Conservation (phyloP, 2,113 vertebrate species). For the Leptobrachium ailaonicum region DNA sequence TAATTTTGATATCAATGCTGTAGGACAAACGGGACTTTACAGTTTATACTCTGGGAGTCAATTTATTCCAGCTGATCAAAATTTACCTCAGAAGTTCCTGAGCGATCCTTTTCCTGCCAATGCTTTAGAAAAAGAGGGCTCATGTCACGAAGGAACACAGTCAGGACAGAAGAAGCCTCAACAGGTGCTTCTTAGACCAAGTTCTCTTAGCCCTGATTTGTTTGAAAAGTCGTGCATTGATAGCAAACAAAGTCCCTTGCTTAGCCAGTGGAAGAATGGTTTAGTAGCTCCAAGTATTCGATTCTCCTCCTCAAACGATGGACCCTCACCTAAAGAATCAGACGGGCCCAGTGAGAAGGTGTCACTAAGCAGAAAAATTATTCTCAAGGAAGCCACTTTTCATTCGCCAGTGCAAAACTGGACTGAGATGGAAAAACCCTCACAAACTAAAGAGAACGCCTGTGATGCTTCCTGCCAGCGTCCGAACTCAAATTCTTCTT, state of each 20-base stretch:
- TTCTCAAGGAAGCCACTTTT: conserved; percentile 70
- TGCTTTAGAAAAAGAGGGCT: conserved; percentile 65
- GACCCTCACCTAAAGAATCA: conserved; percentile 66
- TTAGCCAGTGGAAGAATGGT: conserved; percentile 67
- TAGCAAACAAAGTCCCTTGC: conserved; percentile 64
- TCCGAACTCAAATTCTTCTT: conserved; percentile 78
- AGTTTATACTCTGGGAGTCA: conserved; percentile 90
- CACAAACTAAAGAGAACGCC: conserved; percentile 70
- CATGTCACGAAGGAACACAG: conserved; percentile 67
- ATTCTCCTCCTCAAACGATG: conserved; percentile 66
- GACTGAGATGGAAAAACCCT: conserved; percentile 74
- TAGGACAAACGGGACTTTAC: conserved; percentile 89
- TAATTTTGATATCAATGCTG: conserved; percentile 92
- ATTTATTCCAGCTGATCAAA: conserved; percentile 93
- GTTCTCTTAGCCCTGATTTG: conserved; percentile 78
- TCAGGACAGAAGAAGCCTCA: conserved; percentile 70
- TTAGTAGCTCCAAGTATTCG: conserved; percentile 67
- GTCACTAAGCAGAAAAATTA: conserved; percentile 77
- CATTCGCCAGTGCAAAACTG: conserved; percentile 68
- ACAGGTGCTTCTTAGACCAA: conserved; percentile 65
- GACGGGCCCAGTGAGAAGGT: conserved; percentile 68
- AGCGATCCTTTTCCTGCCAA: conserved; percentile 82
- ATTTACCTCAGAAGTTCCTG: conserved; percentile 89
- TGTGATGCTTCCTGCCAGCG: conserved; percentile 71
- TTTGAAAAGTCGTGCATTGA: conserved; percentile 77